These are phyloP conservation scores for Caenorhabditis sp. DNA, from an alignment of 2,888 invertebrate genomes.

Conservation along the genomic window DNA sequence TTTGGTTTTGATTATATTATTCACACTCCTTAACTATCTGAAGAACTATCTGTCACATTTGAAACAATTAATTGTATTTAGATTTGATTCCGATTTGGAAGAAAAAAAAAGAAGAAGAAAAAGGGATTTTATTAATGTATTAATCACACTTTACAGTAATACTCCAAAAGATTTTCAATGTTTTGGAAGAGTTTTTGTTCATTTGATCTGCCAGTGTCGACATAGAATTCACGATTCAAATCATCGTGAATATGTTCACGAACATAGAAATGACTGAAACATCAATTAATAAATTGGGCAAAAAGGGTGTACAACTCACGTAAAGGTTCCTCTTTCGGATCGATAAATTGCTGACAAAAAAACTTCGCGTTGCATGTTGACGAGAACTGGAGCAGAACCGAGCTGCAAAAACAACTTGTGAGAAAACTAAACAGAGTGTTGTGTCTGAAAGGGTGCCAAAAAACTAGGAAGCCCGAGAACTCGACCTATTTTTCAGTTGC, in stretches of 20 bases:
- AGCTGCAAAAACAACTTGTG: neutral
- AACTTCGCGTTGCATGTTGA: neutral
- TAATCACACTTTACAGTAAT: neutral
- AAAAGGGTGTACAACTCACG: neutral
- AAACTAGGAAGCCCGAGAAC: too few species aligned
- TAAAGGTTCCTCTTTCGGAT: neutral
- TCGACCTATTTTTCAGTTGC: too few species aligned
- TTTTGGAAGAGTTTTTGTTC: neutral
- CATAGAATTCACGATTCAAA: neutral
- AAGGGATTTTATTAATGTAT: neutral
- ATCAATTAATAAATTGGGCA: too few species aligned
- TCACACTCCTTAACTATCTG: constrained; percentile 29
- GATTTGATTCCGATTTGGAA: neutral
- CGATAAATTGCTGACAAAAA: neutral
- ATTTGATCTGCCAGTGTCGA: neutral
- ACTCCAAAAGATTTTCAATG: neutral
- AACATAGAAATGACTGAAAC: neutral
- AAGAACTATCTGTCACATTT: constrained; percentile 13
- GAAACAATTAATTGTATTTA: constrained; percentile 3
- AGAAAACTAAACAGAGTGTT: too few species aligned
- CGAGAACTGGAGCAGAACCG: neutral
- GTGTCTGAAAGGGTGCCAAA: too few species aligned
- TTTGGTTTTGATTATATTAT: neutral
- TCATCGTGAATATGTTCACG: neutral
- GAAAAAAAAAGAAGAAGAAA: too few species aligned